Base-by-base conservation (phyloP, 2,888 invertebrate species). In the Neoscelio sp. region DNA sequence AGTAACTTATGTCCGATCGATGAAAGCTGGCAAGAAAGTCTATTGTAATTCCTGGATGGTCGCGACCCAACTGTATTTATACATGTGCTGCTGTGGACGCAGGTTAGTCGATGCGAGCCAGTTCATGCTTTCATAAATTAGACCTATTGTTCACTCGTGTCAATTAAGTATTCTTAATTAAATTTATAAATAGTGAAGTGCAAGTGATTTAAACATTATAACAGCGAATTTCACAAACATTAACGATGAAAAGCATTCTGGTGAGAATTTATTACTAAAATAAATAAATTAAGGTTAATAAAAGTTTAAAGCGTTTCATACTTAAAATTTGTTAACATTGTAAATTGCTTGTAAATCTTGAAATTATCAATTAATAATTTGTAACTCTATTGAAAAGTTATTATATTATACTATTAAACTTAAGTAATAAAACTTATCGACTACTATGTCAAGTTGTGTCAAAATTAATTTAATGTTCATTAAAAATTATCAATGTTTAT, bases 21-120 rank as follows among this genome's bases (percentile, higher is more conserved):
- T 87, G 89, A 89, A 90, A 90, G 89, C 87, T 82, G 84, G 83
- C 82, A 90, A 90, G 90, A 90, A 90, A 90, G 90, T 90, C 89
- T 87, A 90, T 90, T 90, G 87, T 90, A 89, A 90, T 90, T 90
- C 90, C 85, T 87, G 87, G 80, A 89, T 87, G 85, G 90, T 90
- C 90, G 89, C 86, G 87, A 84, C 85, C 86, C 85, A 85, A 90
- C 87, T 89, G 89, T 90, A 90, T 89, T 90, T 90, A 90, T 90
- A 90, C 85, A 89, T 89, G 90, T 88, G 89, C 88, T 82, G 83
- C 86, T 86, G 87, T 89, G 87, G 85, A 84, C 80, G 84, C 84
- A 50, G 83, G 84, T 89, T 90, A 90, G 90, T 90, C 87, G 83
- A 73, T 82, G 77, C 79, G 83, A 84, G 84, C 81, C 85, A 84